phyloP scores from a whole-genome alignment of 2,888 invertebrate genomes.

The Heliconius cydno region DNA sequence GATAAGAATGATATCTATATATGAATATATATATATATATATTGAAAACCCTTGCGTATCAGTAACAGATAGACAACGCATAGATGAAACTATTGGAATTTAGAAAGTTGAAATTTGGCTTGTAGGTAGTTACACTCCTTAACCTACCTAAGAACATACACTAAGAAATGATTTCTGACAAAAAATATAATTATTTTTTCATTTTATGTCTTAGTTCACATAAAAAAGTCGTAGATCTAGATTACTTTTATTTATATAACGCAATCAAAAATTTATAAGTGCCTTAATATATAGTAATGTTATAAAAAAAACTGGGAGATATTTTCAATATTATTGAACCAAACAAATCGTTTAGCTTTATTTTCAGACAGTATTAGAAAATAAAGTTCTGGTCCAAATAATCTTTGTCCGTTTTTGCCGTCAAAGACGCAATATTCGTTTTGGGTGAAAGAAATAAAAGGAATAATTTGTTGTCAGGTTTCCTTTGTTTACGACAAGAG shows the following conservation, averaged over 20 bases:
- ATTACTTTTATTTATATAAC: too few relatives aligned
- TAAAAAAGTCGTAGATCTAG: too few relatives aligned
- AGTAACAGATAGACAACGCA: too few relatives aligned
- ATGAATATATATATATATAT: not conserved
- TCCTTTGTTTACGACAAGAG: constrained; percentile 14
- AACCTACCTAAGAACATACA: too few relatives aligned
- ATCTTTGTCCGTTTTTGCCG: not conserved
- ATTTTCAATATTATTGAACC: not conserved
- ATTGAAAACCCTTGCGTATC: too few relatives aligned
- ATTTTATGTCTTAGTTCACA: too few relatives aligned
- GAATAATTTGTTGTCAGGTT: constrained; percentile 16
- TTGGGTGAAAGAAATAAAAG: not conserved
- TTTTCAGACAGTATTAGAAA: not conserved
- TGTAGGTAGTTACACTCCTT: too few relatives aligned
- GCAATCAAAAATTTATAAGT: too few relatives aligned
- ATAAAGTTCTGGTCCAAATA: not conserved
- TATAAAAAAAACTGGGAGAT: not conserved
- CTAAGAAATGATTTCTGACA: too few relatives aligned
- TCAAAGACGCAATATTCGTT: not conserved
- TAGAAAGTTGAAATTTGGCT: too few relatives aligned
- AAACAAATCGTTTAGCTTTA: not conserved
- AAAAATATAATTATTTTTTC: too few relatives aligned
- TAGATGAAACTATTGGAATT: too few relatives aligned
- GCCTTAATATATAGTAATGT: not conserved
- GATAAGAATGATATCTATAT: constrained; percentile 10